Conservation (phyloP, 2,888 invertebrate species). For the Rapana venosa region DNA sequence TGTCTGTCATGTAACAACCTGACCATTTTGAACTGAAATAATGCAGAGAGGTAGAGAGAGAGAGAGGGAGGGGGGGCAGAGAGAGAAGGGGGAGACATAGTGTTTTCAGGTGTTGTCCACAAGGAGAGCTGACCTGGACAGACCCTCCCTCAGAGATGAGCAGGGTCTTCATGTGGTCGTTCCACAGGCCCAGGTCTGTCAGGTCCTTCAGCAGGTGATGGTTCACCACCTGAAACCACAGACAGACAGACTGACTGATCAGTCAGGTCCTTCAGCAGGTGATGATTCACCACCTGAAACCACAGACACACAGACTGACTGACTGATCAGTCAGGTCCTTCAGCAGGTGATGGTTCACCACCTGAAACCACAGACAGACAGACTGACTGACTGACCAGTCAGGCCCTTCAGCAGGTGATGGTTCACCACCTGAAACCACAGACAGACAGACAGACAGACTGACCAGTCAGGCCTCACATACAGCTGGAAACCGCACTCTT, state of each 20-base stretch:
- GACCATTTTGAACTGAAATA: too few relatives aligned
- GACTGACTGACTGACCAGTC: conserved; percentile 83
- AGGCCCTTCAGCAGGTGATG: conserved; percentile 96
- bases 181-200: conserved; percentile 94
- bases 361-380: conserved; percentile 80
- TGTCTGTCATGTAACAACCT: too few relatives aligned
- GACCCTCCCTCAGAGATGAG: conserved; percentile 95
- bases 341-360: conserved; percentile 96
- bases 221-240: conserved; percentile 88
- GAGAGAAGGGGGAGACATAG: too few relatives aligned
- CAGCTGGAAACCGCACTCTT: too few relatives aligned
- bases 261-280: conserved; percentile 94
- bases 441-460: background rate
- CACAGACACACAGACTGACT: background rate
- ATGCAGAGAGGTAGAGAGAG: too few relatives aligned
- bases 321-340: conserved; percentile 90
- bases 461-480: background rate
- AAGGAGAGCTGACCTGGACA: conserved; percentile 83
- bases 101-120: too few relatives aligned
- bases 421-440: conserved; percentile 89
- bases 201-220: conserved; percentile 96
- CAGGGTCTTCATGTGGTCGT: conserved; percentile 95
- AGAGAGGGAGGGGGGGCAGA: too few relatives aligned
- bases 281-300: conserved; percentile 95
- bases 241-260: conserved; percentile 80